phyloP scores from a whole-genome alignment of 2,888 invertebrate species.

The Herminia tarsipennalis region DNA sequence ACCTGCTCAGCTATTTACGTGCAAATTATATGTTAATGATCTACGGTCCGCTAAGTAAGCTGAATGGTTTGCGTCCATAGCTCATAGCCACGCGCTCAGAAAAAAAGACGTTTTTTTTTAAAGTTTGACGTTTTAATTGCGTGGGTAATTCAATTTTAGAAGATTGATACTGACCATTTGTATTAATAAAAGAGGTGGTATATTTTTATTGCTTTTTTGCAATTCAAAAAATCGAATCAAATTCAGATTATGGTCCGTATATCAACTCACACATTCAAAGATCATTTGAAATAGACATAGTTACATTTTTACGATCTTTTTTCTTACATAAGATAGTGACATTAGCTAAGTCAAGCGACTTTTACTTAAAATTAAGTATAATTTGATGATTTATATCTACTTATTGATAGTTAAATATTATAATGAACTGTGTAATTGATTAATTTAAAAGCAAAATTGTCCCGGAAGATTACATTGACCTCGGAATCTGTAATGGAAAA shows the following conservation, averaged over 20 bases:
- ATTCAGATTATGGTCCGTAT: slow-evolving; percentile 21
- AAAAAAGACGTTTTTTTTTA: slow-evolving; percentile 1
- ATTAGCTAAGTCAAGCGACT: slow-evolving; percentile 4
- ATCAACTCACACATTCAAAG: background rate
- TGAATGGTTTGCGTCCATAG: background rate
- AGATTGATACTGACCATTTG: slow-evolving; percentile 12
- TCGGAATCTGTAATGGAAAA: slow-evolving; percentile 1
- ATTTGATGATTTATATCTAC: slow-evolving; percentile 9
- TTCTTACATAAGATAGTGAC: slow-evolving; percentile 8
- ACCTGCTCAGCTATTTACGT: slow-evolving; percentile 18
- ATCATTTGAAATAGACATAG: slow-evolving; percentile 7
- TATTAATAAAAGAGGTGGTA: slow-evolving; percentile 10
- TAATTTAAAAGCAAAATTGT: slow-evolving; percentile 14
- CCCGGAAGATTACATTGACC: background rate
- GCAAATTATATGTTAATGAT: slow-evolving; percentile 34
- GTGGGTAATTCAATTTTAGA: slow-evolving; percentile 9
- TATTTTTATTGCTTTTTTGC: slow-evolving; percentile 3
- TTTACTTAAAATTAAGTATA: slow-evolving; percentile 17
- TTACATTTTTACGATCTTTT: slow-evolving; percentile 9
- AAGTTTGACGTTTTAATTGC: slow-evolving; percentile 8
- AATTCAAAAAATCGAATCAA: slow-evolving; percentile 15
- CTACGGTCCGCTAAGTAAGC: background rate
- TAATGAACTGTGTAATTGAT: slow-evolving; percentile 10
- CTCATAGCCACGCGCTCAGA: background rate
- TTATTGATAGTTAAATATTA: slow-evolving; percentile 13